These are phyloP conservation scores for Brachyhypopomus occidentalis DNA, from an alignment of 2,113 vertebrate species.

Conservation along the genomic window DNA sequence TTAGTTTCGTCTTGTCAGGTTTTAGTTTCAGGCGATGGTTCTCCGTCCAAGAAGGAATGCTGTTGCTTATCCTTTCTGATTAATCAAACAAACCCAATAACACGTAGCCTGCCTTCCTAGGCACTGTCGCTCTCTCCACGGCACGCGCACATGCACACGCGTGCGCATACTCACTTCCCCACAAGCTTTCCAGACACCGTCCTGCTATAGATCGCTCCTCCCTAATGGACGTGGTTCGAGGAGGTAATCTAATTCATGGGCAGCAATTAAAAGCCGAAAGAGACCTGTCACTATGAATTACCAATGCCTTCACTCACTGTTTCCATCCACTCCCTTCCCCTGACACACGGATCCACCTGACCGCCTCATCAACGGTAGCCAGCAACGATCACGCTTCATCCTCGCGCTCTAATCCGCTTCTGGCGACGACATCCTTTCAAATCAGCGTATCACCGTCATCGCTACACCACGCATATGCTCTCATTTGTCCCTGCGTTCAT, in stretches of 20 bases:
- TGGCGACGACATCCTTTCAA: conserved; percentile 9
- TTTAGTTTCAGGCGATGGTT: no score
- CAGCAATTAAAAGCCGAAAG: conserved; percentile 76
- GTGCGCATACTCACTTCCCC: background rate
- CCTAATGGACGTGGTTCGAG: conserved; percentile 77
- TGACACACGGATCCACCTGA: conserved; percentile 68
- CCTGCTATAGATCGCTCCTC: no score
- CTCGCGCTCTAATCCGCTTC: background rate
- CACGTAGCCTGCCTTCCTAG: no score
- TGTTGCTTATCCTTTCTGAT: no score
- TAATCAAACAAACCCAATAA: no score
- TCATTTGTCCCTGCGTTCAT: conserved; percentile 18
- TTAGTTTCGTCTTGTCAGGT: no score
- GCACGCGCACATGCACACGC: background rate
- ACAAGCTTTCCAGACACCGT: conserved; percentile 5
- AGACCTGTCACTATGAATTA: conserved; percentile 79
- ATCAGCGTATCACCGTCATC: conserved; percentile 21
- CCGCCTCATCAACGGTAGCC: conserved; percentile 55
- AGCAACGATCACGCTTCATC: conserved; percentile 18
- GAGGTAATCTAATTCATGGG: conserved; percentile 79
- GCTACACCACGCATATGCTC: conserved; percentile 2
- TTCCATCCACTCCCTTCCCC: background rate
- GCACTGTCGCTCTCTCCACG: no score
- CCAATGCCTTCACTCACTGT: conserved; percentile 72
- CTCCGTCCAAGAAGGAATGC: no score